Conservation (phyloP, 2,113 vertebrate species). For the Edolisoma coerulescens region DNA sequence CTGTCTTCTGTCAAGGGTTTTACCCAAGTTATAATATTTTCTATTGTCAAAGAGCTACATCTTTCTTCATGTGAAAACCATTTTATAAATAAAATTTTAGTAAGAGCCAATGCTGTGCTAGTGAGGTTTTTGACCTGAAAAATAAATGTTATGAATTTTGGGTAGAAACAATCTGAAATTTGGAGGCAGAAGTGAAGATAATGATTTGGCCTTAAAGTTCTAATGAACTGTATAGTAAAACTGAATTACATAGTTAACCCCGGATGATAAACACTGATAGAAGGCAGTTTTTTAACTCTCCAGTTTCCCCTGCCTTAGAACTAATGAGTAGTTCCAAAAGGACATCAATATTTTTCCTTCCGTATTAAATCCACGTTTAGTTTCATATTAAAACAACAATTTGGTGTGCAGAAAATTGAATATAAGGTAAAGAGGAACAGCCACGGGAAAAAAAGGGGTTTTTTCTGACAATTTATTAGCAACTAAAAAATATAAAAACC, state of each 20-base stretch:
- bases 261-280: not conserved
- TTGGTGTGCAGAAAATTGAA: not conserved
- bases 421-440: not conserved
- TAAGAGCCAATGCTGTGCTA: not conserved
- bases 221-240: slow-evolving; percentile 4
- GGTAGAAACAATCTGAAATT: not conserved
- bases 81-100: not conserved
- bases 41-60: not conserved
- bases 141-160: not conserved
- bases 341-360: not conserved
- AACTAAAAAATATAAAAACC: not conserved
- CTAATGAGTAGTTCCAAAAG: not conserved
- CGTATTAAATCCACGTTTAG: not conserved
- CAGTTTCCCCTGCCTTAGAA: not conserved
- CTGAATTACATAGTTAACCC: not conserved
- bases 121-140: not conserved
- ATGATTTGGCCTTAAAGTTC: not conserved
- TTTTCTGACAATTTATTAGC: not conserved
- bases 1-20: not conserved
- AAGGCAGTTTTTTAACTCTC: not conserved
- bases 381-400: not conserved
- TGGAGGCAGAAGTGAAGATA: not conserved
- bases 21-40: not conserved
- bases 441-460: not conserved
- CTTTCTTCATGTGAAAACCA: not conserved